Base-by-base conservation (phyloP, 2,888 invertebrate species). In the Dynastes maya region DNA sequence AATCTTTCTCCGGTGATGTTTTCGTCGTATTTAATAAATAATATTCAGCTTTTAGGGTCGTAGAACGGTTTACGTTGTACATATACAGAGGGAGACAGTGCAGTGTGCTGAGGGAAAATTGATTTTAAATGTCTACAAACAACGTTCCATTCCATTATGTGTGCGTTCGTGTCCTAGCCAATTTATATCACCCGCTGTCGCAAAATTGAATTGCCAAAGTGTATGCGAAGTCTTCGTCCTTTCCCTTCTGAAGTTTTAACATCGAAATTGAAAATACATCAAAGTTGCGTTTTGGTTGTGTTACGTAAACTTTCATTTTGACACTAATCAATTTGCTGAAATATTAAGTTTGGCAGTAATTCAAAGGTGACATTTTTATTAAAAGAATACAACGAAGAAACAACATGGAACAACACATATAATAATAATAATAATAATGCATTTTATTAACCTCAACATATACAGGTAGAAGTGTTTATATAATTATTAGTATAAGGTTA, bases 111-210 rank as follows among this genome's bases (percentile, higher is more conserved):
- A 45, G 61, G 49, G 49, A 49, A 67, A 40, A 67, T 53, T 68
- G 77, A 70, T 77, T 77, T 77, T 77, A 68, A 58, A 58, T 55
- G 77, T 68, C 58, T 67, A 77, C 58, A 77, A 77, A 70, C 68
- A 77, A 68, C 68, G 40, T 77, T 37, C 37, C 77, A 16, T 70
- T 53, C 51, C 70, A 70, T 70, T 70, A 55, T 53, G 55, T 29
- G 61, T 51, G 29, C 29, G 76, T 49, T 77, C 45, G n/a, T 67
- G 68, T 70, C 29, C 68, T 5, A 53, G n/a, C n/a, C 77, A 77
- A 70, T 68, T 77, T 77, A 68, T 61, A 67, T 77, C 77, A 68
- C 32, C 70, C 70, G 70, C 70, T 70, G 70, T 70, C 70, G 49
- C 75, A 32, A 75, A 75, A 75, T 75, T 75, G 64, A 70, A 70